Base-by-base conservation (phyloP, 2,888 invertebrate genomes). In the Troilus luridus region DNA sequence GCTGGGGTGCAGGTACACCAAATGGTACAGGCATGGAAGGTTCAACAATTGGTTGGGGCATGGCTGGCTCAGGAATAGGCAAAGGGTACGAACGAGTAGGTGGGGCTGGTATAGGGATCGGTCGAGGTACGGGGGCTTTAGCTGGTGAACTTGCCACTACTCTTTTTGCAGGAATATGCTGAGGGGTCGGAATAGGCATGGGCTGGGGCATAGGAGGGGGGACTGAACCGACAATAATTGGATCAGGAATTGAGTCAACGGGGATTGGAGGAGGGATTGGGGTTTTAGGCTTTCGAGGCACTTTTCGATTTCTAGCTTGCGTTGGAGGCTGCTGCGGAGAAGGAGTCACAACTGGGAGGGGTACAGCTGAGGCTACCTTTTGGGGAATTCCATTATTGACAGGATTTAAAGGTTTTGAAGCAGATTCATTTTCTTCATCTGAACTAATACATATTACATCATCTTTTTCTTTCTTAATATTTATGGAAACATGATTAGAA, bases 371-470 rank as follows among this genome's bases (percentile, higher is more conserved):
- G 58, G 81, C 7, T 24, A 72, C 72, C n/a, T 77, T 72, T 56
- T 24, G 77, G 7, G 90, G 90, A 41, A 90, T 90, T 62, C 81
- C 81, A 54, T 85, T 90, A 12, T 88, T 90, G 17, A 85, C 81
- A 5, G 64, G 41, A 6, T 72, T 90, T 19, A n/a, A n/a, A 81
- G 77, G 9, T 90, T 90, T 90, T 77, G 17, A 24, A 41, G 62
- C 5, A 0, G 21, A 59, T 88, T 91, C 92, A 81, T 91, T 77
- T 58, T 92, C 92, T 56, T 92, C 92, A 56, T 92, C 92, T 6
- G 92, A 92, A 58, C 91, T 91, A 24, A 92, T 88, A 60, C 27
- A 88, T 90, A 92, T 90, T 8, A 92, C 91, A 88, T 81, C 90
- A 72, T 90, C 90, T 77, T 91, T 85, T n/a, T 90, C 91, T 88